Base-by-base conservation (phyloP, 1,140 invertebrate genomes). In the Charaxes varanes region DNA sequence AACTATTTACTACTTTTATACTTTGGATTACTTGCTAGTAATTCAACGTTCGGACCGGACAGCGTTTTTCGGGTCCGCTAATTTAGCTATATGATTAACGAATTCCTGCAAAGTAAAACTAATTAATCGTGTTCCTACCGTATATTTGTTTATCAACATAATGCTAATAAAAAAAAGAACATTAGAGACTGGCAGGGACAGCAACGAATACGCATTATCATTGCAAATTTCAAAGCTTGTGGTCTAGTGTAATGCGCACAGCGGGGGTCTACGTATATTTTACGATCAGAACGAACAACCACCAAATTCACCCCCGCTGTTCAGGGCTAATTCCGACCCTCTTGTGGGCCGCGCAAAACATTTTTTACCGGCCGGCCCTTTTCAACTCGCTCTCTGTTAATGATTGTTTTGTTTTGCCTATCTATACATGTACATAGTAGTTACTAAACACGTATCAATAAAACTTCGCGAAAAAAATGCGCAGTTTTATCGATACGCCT, bases 281-380 rank as follows among this genome's bases (percentile, higher is more conserved):
- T 64, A 61, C 47, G 41, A 52, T 21, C 34, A 18, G 34, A 41
- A 40, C 44, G 31, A 17, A 31, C 28, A 40, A 37, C 53, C 53
- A 59, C 55, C 52, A 47, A 53, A 53, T 56, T 32, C 34, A 44
- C 52, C 49, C 57, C 53, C 41, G 54, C 53, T 53, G 61, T 38
- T 54, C 38, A 15, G 6, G 27, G 41, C 44, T 52, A 59, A 58
- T 58, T 61, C 15, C 41, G 31, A 44, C 47, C 47, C 47, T 17
- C 24, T 28, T 34, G 11, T 24, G n/a, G n/a, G 13, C 26, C 32
- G 31, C 16, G 32, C 34, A 14, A 15, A 23, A 31, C 19, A 43
- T 49, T 43, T 49, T 49, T 38, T 36, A 36, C 27, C 15, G 35
- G 13, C 17, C 18, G 38, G 12, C 42, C 28, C 18, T 37, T 36